These are phyloP conservation scores for Aphaenogaster ashmeadi DNA, from an alignment of 1,140 invertebrate genomes.

Conservation along the genomic window DNA sequence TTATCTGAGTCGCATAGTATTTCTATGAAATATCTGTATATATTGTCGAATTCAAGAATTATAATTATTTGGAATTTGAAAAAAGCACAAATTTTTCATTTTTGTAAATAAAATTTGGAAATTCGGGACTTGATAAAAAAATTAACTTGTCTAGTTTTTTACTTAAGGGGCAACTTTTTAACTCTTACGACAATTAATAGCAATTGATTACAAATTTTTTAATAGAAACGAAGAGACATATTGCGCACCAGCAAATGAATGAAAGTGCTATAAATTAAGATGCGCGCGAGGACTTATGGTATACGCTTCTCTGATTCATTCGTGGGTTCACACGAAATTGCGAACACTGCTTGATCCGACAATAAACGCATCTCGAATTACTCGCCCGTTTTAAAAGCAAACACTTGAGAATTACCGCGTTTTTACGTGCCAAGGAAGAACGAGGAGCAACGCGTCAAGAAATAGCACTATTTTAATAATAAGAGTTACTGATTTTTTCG, in stretches of 20 bases:
- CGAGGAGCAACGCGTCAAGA: neutral
- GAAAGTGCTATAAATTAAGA: slow-evolving; percentile 29
- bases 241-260: neutral
- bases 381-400: neutral
- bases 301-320: neutral
- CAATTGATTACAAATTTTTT: neutral
- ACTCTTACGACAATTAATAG: neutral
- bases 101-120: slow-evolving; percentile 6
- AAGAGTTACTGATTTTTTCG: neutral
- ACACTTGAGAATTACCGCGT: neutral
- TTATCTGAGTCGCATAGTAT: neutral
- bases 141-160: neutral
- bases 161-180: slow-evolving; percentile 12
- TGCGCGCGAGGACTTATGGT: slow-evolving; percentile 27
- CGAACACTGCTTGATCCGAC: slow-evolving; percentile 61
- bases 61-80: neutral
- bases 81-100: neutral
- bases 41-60: neutral
- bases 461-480: neutral
- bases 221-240: slow-evolving; percentile 14
- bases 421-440: slow-evolving; percentile 15
- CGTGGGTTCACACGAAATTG: neutral
- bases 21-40: neutral
- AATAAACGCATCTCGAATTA: slow-evolving; percentile 53
- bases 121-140: neutral